Base-by-base conservation (phyloP, 1,140 invertebrate genomes). In the Drosophila santomea region DNA sequence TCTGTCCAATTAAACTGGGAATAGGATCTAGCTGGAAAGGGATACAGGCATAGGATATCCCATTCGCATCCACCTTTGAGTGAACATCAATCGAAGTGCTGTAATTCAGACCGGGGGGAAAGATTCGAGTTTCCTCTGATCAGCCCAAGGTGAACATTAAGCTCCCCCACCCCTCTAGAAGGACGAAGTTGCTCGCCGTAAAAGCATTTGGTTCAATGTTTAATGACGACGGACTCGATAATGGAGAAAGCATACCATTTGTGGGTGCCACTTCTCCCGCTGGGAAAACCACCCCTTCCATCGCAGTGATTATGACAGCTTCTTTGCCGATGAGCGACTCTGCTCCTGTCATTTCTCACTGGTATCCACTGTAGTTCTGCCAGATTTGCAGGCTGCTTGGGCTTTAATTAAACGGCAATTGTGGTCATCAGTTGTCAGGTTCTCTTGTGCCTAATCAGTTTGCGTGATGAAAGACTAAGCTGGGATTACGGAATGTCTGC, bases 401-500 rank as follows among this genome's bases (percentile, higher is more conserved):
- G 63, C 59, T 51, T 74, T 86, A 86, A 86, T 86, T 86, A 86
- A 86, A 80, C 78, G 74, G 64, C 74, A 74, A 78, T 78, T 78
- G 57, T 67, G 48, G 76, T 72, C 63, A 60, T 75, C 74, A 57
- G 73, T 60, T 66, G 55, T 50, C 63, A 44, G 50, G 36, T 64
- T 80, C 58, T 60, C 62, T 47, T 45, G 32, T 64, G 74, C 48
- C 63, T 78, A 85, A 85, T 80, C 77, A 85, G 82, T 63, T 76
- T 59, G 72, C 60, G 63, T 58, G 75, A 78, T 79, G 75, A 85
- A 85, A 77, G 74, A 55, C 56, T 75, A 81, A 81, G 62, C 75
- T 39, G 39, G 64, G 83, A 78, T 82, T 88, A 88, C 45, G 55
- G 50, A 68, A 47, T 55, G 63, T 68, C 72, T 66, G 55, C 50